phyloP scores from a whole-genome alignment of 2,797 vertebrate genomes.

The Sebastes trivittatus region DNA sequence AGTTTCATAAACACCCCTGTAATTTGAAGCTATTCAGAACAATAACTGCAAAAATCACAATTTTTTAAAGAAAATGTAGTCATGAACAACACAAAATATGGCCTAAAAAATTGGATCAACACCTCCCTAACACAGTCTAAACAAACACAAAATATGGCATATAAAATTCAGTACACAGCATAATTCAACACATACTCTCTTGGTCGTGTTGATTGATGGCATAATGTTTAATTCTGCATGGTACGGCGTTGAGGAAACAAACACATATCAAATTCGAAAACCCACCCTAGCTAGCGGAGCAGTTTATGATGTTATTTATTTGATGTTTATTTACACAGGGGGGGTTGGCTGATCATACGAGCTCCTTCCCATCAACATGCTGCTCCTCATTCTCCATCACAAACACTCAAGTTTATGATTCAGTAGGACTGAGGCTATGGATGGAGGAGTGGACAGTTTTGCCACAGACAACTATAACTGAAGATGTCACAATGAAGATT shows the following conservation, averaged over 20 bases:
- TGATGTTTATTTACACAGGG: conserved; percentile 1
- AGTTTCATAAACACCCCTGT: background rate
- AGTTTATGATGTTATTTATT: background rate
- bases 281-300: background rate
- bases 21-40: background rate
- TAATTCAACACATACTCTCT: background rate
- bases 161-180: background rate
- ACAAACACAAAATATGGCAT: background rate
- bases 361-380: background rate
- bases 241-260: conserved; percentile 5
- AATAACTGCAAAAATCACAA: background rate
- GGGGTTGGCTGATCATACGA: background rate
- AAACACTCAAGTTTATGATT: conserved; percentile 8
- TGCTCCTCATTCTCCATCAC: background rate
- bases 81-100: background rate
- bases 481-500: background rate
- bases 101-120: background rate
- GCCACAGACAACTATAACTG: background rate
- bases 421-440: background rate
- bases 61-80: background rate
- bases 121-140: background rate
- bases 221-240: conserved; percentile 2
- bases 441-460: background rate
- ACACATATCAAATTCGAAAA: background rate
- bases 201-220: background rate